Evolutionary conservation across 2,888 invertebrate species (phyloP).

Genomic region (Ernsta delagoae): DNA sequence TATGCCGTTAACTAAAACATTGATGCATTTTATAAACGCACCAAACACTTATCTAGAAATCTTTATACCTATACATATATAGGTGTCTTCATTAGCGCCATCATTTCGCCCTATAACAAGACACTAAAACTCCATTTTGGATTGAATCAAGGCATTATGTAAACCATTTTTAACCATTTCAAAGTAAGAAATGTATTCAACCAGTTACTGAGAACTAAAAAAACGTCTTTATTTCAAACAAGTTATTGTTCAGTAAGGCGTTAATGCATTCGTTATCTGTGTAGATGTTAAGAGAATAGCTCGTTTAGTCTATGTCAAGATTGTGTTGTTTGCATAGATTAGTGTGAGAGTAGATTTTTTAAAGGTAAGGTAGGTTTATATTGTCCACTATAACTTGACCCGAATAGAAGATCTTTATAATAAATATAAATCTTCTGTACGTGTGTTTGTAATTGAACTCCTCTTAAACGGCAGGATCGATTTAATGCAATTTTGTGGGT

Average conservation of each 20-base stretch:
- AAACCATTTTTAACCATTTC: background rate
- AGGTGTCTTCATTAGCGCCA: background rate
- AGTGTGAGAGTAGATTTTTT: constrained; percentile 2
- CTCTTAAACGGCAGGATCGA: too few species aligned
- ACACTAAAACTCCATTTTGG: background rate
- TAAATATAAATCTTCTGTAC: too few species aligned
- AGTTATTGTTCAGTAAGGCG: background rate
- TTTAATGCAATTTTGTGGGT: too few species aligned
- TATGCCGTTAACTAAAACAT: too few species aligned
- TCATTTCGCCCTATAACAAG: background rate
- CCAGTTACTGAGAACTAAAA: background rate
- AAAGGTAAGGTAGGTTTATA: background rate
- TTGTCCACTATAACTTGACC: too few species aligned
- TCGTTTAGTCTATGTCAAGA: constrained; percentile 8
- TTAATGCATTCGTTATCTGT: constrained; percentile 6
- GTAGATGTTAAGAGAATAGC: background rate
- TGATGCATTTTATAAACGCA: too few species aligned
- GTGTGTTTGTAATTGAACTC: too few species aligned
- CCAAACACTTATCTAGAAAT: too few species aligned
- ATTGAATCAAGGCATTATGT: background rate
- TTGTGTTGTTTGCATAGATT: constrained; percentile 3
- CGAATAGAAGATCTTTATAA: too few species aligned
- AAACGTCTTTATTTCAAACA: background rate
- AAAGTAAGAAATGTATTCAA: background rate
- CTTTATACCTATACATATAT: too few species aligned